These are phyloP conservation scores for Dolomedes plantarius DNA, from an alignment of 2,888 invertebrate species.

Conservation along the genomic window DNA sequence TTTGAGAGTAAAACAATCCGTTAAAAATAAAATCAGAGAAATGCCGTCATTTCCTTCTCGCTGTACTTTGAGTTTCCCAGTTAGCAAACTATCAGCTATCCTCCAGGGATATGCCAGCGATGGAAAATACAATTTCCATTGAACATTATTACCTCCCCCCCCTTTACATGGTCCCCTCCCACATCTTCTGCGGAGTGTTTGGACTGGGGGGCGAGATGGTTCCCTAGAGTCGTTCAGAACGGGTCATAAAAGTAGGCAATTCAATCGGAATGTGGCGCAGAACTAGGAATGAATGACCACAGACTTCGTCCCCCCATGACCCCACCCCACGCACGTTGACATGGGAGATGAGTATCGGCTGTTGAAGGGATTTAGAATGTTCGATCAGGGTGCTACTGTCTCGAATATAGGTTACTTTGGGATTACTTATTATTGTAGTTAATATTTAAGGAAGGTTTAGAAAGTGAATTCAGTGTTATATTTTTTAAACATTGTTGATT, in stretches of 20 bases:
- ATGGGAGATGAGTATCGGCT: not conserved
- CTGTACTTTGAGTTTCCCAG: too few species aligned
- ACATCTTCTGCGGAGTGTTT: not conserved
- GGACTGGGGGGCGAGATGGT: not conserved
- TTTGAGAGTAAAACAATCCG: too few species aligned
- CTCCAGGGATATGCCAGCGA: constrained; percentile 1
- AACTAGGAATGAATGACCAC: not conserved
- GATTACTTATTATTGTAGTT: too few species aligned
- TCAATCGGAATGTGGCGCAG: constrained; percentile 55
- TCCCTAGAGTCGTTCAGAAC: constrained; percentile 40
- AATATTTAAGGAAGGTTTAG: too few species aligned
- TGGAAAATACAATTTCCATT: constrained; percentile 38
- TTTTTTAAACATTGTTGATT: too few species aligned
- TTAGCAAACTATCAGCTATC: constrained; percentile 48
- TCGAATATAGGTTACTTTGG: too few species aligned
- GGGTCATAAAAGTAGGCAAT: constrained; percentile 59
- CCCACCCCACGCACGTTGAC: not conserved
- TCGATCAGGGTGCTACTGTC: too few species aligned
- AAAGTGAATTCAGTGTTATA: too few species aligned
- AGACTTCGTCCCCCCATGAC: not conserved
- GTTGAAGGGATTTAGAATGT: too few species aligned
- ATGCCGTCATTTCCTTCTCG: too few species aligned
- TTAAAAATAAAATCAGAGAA: too few species aligned
- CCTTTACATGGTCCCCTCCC: not conserved
- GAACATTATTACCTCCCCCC: not conserved